Evolutionary conservation across 2,113 vertebrate genomes (phyloP).

Genomic region (Corydoras sp.): DNA sequence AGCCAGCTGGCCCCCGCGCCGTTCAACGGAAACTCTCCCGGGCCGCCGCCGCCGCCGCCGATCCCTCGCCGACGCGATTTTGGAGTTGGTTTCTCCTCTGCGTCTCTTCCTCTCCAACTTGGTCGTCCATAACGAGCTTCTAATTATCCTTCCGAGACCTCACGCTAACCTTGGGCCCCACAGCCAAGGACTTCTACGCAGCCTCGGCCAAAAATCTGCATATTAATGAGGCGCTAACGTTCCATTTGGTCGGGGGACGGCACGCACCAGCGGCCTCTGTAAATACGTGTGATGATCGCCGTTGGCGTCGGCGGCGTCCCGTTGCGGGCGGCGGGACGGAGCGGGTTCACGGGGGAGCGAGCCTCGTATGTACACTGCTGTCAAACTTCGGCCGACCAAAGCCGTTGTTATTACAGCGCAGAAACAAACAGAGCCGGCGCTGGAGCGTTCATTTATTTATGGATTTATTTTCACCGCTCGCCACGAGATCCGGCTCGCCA

Average conservation of each 20-base stretch:
- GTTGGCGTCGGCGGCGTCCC: background rate
- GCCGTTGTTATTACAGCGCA: too few relatives aligned
- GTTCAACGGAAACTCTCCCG: too few relatives aligned
- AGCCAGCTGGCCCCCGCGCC: too few relatives aligned
- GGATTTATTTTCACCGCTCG: too few relatives aligned
- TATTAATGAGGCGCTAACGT: constrained; percentile 42
- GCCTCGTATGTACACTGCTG: too few relatives aligned
- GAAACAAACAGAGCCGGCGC: too few relatives aligned
- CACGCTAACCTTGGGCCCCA: constrained; percentile 40
- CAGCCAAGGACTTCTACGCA: constrained; percentile 41
- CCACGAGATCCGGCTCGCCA: too few relatives aligned
- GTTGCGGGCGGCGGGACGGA: too few relatives aligned
- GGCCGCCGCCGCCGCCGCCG: background rate
- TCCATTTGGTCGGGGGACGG: constrained; percentile 20
- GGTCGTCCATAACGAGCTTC: constrained; percentile 39
- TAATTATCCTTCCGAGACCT: constrained; percentile 42
- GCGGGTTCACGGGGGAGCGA: too few relatives aligned
- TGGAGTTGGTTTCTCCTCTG: constrained; percentile 3
- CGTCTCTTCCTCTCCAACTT: background rate
- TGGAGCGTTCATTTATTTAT: too few relatives aligned
- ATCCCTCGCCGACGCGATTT: background rate
- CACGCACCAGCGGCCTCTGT: background rate
- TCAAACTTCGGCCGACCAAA: too few relatives aligned
- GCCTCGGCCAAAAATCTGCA: constrained; percentile 32
- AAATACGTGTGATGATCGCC: constrained; percentile 12